phyloP scores from a whole-genome alignment of 2,888 invertebrate species.

The Diachrysia chrysitis region DNA sequence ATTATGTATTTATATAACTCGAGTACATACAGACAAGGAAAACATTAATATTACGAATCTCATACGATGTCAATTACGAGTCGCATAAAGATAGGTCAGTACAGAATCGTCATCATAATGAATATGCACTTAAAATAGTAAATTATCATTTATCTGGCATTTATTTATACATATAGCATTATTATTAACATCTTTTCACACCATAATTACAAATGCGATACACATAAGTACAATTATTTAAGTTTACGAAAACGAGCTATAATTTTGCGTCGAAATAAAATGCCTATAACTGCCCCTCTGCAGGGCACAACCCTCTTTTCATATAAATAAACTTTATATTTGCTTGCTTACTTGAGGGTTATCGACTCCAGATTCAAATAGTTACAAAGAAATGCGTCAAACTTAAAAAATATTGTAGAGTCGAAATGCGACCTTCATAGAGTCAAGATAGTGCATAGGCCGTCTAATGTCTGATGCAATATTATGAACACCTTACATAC shows the following conservation, averaged over 20 bases:
- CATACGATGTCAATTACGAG: slow-evolving; percentile 21
- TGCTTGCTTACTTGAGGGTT: too few relatives aligned
- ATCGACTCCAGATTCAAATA: too few relatives aligned
- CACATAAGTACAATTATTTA: neutral
- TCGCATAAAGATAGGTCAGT: slow-evolving; percentile 55
- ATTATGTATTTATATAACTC: neutral
- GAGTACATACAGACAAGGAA: slow-evolving; percentile 11
- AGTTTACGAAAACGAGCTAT: neutral
- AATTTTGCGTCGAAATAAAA: neutral
- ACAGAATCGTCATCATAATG: slow-evolving; percentile 47
- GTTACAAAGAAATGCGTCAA: neutral
- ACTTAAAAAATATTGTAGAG: neutral
- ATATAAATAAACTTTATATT: too few relatives aligned
- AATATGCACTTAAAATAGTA: slow-evolving; percentile 41
- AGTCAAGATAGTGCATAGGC: slow-evolving; percentile 5
- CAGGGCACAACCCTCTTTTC: too few relatives aligned
- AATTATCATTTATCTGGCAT: slow-evolving; percentile 12
- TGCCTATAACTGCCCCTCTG: too few relatives aligned
- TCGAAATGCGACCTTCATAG: slow-evolving; percentile 18
- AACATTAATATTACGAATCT: slow-evolving; percentile 7
- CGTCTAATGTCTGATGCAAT: slow-evolving; percentile 44
- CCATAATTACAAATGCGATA: neutral
- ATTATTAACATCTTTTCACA: neutral
- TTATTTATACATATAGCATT: slow-evolving; percentile 1
- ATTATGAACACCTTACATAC: slow-evolving; percentile 15